These are phyloP conservation scores for Zapus hudsonius DNA, from an alignment of 2,113 vertebrate genomes.

Conservation along the genomic window DNA sequence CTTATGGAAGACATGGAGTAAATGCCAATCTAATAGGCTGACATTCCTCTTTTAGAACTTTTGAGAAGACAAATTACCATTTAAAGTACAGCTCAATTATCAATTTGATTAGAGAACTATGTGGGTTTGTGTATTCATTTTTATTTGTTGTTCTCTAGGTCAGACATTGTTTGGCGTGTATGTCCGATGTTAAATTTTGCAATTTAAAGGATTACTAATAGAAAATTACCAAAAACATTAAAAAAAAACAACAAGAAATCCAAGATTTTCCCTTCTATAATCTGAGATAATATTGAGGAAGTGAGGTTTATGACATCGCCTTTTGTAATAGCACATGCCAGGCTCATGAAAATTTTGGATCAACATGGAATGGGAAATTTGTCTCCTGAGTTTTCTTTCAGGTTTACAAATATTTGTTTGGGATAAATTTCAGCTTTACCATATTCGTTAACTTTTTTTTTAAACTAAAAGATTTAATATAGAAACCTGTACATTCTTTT, in stretches of 20 bases:
- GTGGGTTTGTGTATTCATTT: not conserved
- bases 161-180: not conserved
- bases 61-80: not conserved
- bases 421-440: not conserved
- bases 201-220: constrained; percentile 39
- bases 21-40: constrained; percentile 53
- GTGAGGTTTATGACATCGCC: not conserved
- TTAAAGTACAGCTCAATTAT: not conserved
- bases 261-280: not conserved
- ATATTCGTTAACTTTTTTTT: not conserved
- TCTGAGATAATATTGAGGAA: not conserved
- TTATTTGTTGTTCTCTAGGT: constrained; percentile 21
- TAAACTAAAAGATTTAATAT: not conserved
- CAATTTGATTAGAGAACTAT: not conserved
- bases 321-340: constrained; percentile 6
- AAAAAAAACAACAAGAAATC: not conserved
- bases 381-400: not conserved
- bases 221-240: not conserved
- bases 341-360: not conserved
- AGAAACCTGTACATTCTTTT: not conserved
- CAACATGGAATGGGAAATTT: not conserved
- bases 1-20: constrained; percentile 61
- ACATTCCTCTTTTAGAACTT: constrained; percentile 29
- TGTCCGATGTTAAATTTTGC: not conserved
- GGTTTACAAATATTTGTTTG: constrained; percentile 38